Base-by-base conservation (phyloP, 2,888 invertebrate genomes). In the Elegia similella region DNA sequence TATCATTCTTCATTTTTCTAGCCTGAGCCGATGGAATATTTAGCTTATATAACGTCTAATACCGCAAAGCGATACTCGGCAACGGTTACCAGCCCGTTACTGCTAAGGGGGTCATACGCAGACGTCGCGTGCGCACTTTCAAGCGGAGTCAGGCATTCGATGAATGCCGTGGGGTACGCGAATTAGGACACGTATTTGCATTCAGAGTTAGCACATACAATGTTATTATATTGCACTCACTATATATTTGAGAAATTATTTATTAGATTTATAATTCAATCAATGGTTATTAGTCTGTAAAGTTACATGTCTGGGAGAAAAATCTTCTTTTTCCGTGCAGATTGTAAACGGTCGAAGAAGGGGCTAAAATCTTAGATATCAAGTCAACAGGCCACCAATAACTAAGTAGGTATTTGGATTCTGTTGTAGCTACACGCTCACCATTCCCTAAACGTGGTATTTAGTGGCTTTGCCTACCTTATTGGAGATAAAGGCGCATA, bases 61-160 rank as follows among this genome's bases (percentile, higher is more conserved):
- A 69, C 65, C 62, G 62, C 64, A 63, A 63, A 65, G 60, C 57
- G 61, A 63, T 64, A 69, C 70, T 70, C 67, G 73, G 60, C 65
- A 65, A 78, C 78, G 72, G 78, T 75, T 75, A 71, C 69, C 61
- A 73, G 65, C 66, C 85, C 85, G 85, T 82, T 84, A 83, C 75
- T 65, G 66, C 68, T 63, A 88, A 88, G 84, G 82, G 80, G 90
- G 90, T 91, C 90, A 79, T 59, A 63, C 70, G 65, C 65, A 13
- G 42, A 29, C 43, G 53, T 54, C 42, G 82, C 86, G 82, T 80
- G 86, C 34, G 12, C 54, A 44, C 54, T 55, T 55, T 66, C 59
- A 55, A 55, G 44, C 16, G n/a, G 42, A 34, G 34, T 17, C 16
- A 50, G 64, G 63, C 66, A 64, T 63, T 65, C 64, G 66, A 78